phyloP scores from a whole-genome alignment of 2,888 invertebrate genomes.

The Chromoteleia sp. region DNA sequence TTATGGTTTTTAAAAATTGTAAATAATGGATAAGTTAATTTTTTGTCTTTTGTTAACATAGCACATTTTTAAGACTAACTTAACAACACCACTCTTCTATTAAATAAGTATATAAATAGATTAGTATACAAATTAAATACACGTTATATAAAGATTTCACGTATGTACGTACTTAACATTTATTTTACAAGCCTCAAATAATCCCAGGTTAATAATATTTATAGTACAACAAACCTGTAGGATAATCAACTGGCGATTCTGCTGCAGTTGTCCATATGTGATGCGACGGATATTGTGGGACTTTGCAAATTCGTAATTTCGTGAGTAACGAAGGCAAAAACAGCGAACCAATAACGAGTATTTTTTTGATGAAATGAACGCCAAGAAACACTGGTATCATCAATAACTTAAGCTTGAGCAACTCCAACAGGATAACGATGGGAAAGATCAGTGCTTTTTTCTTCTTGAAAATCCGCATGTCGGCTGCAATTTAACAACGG shows the following conservation, averaged over 20 bases:
- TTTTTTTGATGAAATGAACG: constrained; percentile 89
- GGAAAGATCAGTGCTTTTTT: constrained; percentile 91
- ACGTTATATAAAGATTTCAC: neutral
- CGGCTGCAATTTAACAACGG: constrained; percentile 52
- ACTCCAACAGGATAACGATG: constrained; percentile 80
- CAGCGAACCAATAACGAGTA: constrained; percentile 87
- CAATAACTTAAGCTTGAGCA: constrained; percentile 86
- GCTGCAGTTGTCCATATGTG: constrained; percentile 80
- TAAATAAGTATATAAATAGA: too few relatives aligned
- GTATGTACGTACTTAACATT: constrained; percentile 2
- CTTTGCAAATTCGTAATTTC: constrained; percentile 83
- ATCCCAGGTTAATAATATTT: constrained; percentile 2
- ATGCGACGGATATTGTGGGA: constrained; percentile 76
- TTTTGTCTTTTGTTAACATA: too few relatives aligned
- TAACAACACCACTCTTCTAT: neutral
- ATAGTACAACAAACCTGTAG: constrained; percentile 75
- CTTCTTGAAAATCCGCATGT: constrained; percentile 85
- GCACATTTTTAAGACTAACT: too few relatives aligned
- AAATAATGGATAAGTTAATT: too few relatives aligned
- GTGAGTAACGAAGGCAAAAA: constrained; percentile 87
- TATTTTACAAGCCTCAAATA: constrained; percentile 1
- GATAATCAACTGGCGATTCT: constrained; percentile 81
- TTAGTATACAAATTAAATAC: neutral
- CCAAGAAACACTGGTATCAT: constrained; percentile 87
- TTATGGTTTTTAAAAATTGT: too few relatives aligned